Conservation (phyloP, 2,797 vertebrate species). For the Staurois parvus region DNA sequence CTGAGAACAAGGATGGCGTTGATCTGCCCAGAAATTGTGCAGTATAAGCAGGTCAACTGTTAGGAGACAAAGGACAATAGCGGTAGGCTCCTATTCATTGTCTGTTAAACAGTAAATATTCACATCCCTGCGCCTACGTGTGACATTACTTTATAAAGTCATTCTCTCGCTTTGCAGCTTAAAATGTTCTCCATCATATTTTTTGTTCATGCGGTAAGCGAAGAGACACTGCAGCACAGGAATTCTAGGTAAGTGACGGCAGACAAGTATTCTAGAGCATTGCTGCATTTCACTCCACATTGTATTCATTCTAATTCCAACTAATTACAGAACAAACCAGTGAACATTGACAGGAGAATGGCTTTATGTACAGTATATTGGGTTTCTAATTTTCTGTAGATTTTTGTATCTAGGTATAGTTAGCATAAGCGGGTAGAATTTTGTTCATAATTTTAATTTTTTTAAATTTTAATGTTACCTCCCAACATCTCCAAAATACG, state of each 20-base stretch:
- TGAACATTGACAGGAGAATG: no score
- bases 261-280: no score
- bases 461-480: no score
- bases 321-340: no score
- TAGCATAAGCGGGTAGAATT: no score
- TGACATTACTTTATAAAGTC: conserved; percentile 5
- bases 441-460: no score
- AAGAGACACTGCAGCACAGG: neutral
- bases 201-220: conserved; percentile 14
- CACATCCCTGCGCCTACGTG: conserved; percentile 29
- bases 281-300: no score
- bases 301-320: no score
- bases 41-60: conserved; percentile 6
- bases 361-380: no score
- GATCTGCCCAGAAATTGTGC: conserved; percentile 21
- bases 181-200: conserved; percentile 14
- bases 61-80: conserved; percentile 33
- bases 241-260: conserved; percentile 3
- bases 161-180: conserved; percentile 1
- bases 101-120: conserved; percentile 14
- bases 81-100: conserved; percentile 39
- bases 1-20: conserved; percentile 8
- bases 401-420: no score
- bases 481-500: no score
- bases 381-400: no score